phyloP scores from a whole-genome alignment of 2,113 vertebrate genomes.

The Chamaetylas fuelleborni region DNA sequence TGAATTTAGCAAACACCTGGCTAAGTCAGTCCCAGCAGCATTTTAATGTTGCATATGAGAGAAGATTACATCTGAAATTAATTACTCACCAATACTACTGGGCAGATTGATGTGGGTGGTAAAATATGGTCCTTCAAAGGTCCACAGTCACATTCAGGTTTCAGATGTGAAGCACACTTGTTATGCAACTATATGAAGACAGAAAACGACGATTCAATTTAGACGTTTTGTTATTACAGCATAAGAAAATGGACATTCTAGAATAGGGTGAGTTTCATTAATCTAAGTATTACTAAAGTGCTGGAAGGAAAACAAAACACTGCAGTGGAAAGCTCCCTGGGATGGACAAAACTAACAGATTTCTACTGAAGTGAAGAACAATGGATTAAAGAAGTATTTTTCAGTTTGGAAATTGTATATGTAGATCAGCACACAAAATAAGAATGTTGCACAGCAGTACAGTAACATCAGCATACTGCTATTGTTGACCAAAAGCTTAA shows the following conservation, averaged over 20 bases:
- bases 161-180: slow-evolving; percentile 95
- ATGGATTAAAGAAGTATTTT: neutral
- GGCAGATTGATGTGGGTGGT: slow-evolving; percentile 91
- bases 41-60: neutral
- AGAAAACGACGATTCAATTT: slow-evolving; percentile 15
- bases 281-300: neutral
- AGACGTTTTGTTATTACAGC: neutral
- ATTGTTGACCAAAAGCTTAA: neutral
- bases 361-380: neutral
- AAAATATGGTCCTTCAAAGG: slow-evolving; percentile 92
- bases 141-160: slow-evolving; percentile 94
- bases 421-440: neutral
- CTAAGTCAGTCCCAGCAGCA: neutral
- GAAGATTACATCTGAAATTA: neutral
- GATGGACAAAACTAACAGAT: neutral
- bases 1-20: neutral
- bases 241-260: neutral
- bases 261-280: neutral
- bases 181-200: slow-evolving; percentile 84
- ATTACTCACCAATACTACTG: slow-evolving; percentile 88
- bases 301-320: neutral
- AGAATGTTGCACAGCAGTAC: neutral
- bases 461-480: neutral
- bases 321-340: neutral
- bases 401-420: neutral